Percentiles rank a stretch among this genome's conserved stretches.
These are phyloP conservation scores for Cotesia glomerata DNA, from an alignment of 1,140 invertebrate genomes.

Conservation along the genomic window DNA sequence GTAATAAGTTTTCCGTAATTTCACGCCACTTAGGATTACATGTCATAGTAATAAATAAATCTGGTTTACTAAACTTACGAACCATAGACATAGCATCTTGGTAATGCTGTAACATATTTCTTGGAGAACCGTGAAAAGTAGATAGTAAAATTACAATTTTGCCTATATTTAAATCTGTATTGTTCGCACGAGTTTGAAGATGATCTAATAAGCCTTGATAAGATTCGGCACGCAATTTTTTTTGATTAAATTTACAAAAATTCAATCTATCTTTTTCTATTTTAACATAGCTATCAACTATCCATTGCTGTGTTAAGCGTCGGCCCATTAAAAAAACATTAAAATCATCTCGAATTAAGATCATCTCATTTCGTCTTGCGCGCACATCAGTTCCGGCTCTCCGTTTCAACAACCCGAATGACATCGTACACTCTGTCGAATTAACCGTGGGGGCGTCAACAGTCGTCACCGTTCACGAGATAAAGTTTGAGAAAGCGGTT, in stretches of 20 bases:
- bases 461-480: no score
- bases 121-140: background rate
- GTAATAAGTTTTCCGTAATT: background rate
- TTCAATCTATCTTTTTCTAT: background rate
- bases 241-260: background rate
- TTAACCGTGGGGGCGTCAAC: no score
- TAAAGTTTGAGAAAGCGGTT: no score
- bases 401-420: no score
- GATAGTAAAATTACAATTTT: background rate
- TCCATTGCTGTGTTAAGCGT: background rate
- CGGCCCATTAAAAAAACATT: background rate
- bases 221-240: background rate
- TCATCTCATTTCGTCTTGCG: no score
- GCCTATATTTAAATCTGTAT: background rate
- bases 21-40: background rate
- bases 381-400: no score
- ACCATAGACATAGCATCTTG: background rate
- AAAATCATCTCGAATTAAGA: background rate
- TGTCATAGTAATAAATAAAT: background rate
- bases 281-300: background rate
- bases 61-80: background rate
- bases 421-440: no score
- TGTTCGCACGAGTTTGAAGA: background rate
- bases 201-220: background rate
- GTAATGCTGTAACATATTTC: background rate